Evolutionary conservation across 2,113 vertebrate species (phyloP), one percentile per base, ranked within the genome.

Genomic region (Edolisoma coerulescens): DNA sequence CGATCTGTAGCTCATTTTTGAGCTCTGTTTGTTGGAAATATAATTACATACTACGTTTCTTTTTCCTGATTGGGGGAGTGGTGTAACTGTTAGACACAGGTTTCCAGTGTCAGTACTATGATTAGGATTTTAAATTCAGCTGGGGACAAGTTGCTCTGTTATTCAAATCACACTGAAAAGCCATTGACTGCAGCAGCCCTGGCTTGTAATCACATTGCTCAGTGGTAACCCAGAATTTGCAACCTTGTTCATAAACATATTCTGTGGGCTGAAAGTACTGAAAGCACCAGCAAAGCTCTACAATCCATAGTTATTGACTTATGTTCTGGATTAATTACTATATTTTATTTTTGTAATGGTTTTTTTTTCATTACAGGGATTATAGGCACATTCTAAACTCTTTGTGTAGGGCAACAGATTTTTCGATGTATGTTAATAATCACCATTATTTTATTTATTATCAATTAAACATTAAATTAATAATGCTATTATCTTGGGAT

Each of bases 391-490:
- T 47, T 84, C 21, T 78, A 69, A 93, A 84, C 3, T 37, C 52
- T 87, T 71, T 10, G 3, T 50, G 14, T 60, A 64, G 16, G 35
- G 39, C 84, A 84, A 61, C 1, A 13, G 39, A 75, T 45, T 89
- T 94, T 93, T 77, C 85, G 57, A 83, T 90, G 27, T 4, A 6
- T 90, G 23, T n/a, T 77, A 85, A 92, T 86, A 90, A 93, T 88
- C 63, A 79, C 20, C 4, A 49, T 91, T 87, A 79, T 94, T 90
- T 88, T 83, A 74, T 64, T 92, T 92, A 83, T 67, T 87, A 80
- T 75, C 82, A 91, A 89, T 91, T 95, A 91, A 94, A 61, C 18
- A 76, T 93, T 85, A 69, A 47, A 69, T 87, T 91, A 94, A 85
- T 91, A 87, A 77, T 78, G 47, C 10, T 91, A 60, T 87, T 83